Base-by-base conservation (phyloP, 2,888 invertebrate genomes). In the Drosophila pegasa region DNA sequence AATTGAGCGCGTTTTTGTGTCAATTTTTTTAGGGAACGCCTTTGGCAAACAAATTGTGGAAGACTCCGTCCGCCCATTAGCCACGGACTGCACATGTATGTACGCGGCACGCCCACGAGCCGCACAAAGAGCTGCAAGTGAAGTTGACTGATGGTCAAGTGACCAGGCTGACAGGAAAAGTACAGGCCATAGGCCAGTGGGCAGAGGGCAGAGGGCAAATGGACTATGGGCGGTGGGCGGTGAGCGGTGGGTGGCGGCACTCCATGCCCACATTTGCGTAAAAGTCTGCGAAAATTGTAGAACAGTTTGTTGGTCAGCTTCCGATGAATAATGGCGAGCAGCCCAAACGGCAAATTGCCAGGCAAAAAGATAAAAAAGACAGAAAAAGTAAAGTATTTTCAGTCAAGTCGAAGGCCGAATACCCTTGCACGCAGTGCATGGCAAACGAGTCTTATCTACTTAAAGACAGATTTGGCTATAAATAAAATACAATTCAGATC, bases 131-230 rank as follows among this genome's bases (percentile, higher is more conserved):
- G 55, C 61, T 68, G 71, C 72, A 40, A 57, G 66, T 70, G 76
- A 75, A 61, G 70, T 64, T 70, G 74, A 70, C 62, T 59, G 63
- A 72, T 58, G 77, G 61, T 29, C 70, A 62, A 52, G 59, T 62
- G 37, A 18, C 60, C 43, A 20, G 25, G 43, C 43, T 55, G 61
- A 58, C 47, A 52, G 59, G 43, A 22, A 16, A 48, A 31, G 18
- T 18, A 31, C 27, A 50, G 50, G 50, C 16, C 33, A 50, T 0
- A 35, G n/a, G 35, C 4, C 50, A 50, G 3, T 10, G 50, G n/a
- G 18, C 47, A 35, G n/a, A 9, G n/a, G 33, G 33, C 18, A 10
- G 9, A 27, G 51, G 35, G 10, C 43, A 43, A 43, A n/a, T 63
- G 25, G 51, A 40, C 29, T 12, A 12, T 33, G n/a, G 31, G n/a